Evolutionary conservation across 2,113 vertebrate species (phyloP).

Genomic region (Galemys pyrenaicus): DNA sequence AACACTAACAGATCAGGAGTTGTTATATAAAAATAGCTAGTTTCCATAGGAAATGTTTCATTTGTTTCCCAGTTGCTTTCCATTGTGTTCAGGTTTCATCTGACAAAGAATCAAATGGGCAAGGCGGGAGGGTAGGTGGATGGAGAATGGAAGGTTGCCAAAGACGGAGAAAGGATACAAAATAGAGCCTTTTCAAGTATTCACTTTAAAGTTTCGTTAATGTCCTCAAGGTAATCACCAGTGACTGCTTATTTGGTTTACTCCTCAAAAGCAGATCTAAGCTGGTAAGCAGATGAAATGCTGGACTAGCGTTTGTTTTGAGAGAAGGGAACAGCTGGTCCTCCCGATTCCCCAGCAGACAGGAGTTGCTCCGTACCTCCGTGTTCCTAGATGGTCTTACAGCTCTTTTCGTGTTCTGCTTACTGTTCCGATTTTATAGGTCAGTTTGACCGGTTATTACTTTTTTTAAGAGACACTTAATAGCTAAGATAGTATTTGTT

Average conservation of each 20-base stretch:
- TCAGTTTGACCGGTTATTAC: background rate
- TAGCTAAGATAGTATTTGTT: conserved; percentile 11
- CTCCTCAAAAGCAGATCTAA: conserved; percentile 67
- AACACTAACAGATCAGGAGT: conserved; percentile 54
- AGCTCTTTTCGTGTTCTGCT: conserved; percentile 25
- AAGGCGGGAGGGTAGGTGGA: background rate
- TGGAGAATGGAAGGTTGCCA: conserved; percentile 42
- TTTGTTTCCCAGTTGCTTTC: conserved; percentile 64
- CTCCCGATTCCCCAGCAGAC: conserved; percentile 38
- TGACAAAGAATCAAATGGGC: conserved; percentile 69
- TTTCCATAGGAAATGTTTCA: conserved; percentile 71
- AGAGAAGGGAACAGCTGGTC: conserved; percentile 84
- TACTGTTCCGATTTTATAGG: conserved; percentile 38
- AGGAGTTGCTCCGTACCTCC: background rate
- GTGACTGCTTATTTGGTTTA: conserved; percentile 75
- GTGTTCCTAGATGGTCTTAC: conserved; percentile 58
- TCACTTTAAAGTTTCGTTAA: conserved; percentile 50
- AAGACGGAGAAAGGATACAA: conserved; percentile 20
- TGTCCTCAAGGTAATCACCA: conserved; percentile 62
- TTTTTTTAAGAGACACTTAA: background rate
- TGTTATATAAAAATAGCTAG: conserved; percentile 71
- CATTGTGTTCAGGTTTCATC: conserved; percentile 68
- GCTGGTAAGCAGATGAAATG: conserved; percentile 58
- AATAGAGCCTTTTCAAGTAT: background rate
- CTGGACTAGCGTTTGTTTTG: conserved; percentile 62